phyloP scores from a whole-genome alignment of 2,113 vertebrate species.

The Menura novaehollandiae region DNA sequence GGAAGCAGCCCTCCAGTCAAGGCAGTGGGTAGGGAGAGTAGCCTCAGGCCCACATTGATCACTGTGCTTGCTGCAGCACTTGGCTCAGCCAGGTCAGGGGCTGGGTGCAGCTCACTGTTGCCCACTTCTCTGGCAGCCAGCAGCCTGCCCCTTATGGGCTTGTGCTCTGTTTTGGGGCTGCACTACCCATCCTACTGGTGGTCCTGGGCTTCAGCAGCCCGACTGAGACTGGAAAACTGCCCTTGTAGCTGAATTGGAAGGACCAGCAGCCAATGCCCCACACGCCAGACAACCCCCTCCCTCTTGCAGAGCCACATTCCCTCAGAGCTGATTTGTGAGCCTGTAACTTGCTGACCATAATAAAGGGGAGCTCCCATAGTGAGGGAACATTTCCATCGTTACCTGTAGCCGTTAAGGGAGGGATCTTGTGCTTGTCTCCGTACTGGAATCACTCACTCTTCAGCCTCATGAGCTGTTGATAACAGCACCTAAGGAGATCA shows the following conservation, averaged over 20 bases:
- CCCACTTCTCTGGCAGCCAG: not conserved
- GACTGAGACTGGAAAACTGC: not conserved
- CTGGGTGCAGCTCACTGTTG: not conserved
- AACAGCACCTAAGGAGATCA: not conserved
- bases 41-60: rapidly evolving
- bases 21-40: not conserved
- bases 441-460: not conserved
- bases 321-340: not conserved
- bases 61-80: not conserved
- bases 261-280: not conserved
- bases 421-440: not conserved
- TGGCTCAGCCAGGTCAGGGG: not conserved
- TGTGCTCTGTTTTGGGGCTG: not conserved
- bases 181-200: not conserved
- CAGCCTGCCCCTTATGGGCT: not conserved
- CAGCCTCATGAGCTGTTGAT: not conserved
- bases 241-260: not conserved
- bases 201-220: not conserved
- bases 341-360: not conserved
- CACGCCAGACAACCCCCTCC: not conserved
- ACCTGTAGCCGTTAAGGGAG: not conserved
- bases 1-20: not conserved
- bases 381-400: not conserved
- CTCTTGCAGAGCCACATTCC: not conserved
- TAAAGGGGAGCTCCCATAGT: not conserved